Conservation (phyloP, 2,797 vertebrate species). For the Rhinatrema bivittatum region DNA sequence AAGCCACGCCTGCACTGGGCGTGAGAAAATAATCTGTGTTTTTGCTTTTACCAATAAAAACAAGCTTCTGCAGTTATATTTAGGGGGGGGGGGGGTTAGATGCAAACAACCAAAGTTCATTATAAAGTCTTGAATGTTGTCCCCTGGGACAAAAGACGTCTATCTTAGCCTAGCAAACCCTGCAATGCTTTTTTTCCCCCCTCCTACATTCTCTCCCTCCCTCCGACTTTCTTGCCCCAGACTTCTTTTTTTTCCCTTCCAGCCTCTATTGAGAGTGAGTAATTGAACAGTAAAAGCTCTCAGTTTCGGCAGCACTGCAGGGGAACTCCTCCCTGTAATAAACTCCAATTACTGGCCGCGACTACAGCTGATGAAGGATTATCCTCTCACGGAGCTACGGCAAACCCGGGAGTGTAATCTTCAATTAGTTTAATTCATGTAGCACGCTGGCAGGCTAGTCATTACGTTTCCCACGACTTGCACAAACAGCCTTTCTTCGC, state of each 20-base stretch:
- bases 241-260: slow-evolving; percentile 2
- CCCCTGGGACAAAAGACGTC: slow-evolving; percentile 52
- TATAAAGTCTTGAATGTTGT: slow-evolving; percentile 50
- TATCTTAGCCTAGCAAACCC: slow-evolving; percentile 41
- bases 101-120: slow-evolving; percentile 45
- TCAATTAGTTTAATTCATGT: slow-evolving; percentile 77
- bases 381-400: slow-evolving; percentile 62
- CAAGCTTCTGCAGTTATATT: slow-evolving; percentile 23
- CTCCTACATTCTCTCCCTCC: slow-evolving; percentile 25
- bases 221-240: slow-evolving; percentile 30
- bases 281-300: slow-evolving; percentile 74
- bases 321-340: slow-evolving; percentile 69
- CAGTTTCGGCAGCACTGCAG: slow-evolving; percentile 66
- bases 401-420: slow-evolving; percentile 66
- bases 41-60: no score
- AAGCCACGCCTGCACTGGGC: slow-evolving; percentile 7
- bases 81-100: slow-evolving; percentile 48
- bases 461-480: slow-evolving; percentile 72
- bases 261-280: slow-evolving; percentile 54
- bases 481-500: slow-evolving; percentile 60
- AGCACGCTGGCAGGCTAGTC: slow-evolving; percentile 51
- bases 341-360: slow-evolving; percentile 69
- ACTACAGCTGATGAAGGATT: slow-evolving; percentile 76
- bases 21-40: slow-evolving; percentile 28
- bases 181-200: slow-evolving; percentile 32